These are phyloP conservation scores for Neostethus bicornis DNA, from an alignment of 2,797 vertebrate species.

Conservation along the genomic window DNA sequence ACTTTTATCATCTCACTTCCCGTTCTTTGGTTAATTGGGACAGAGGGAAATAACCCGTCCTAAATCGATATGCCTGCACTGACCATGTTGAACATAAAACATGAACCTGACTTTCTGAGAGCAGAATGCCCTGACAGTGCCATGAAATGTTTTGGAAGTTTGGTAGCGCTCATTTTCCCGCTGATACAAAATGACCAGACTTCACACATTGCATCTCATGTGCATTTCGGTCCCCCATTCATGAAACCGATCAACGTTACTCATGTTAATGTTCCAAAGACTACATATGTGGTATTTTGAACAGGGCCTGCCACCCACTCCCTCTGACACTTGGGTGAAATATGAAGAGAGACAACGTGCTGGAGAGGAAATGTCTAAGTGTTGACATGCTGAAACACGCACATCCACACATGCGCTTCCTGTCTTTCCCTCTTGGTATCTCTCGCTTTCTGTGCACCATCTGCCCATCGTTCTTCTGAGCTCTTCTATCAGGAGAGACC, in stretches of 20 bases:
- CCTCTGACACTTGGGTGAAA: constrained; percentile 66
- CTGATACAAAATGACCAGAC: constrained; percentile 13
- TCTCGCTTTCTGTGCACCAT: constrained; percentile 32
- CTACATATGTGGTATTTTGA: constrained; percentile 61
- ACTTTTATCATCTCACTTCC: too few species aligned
- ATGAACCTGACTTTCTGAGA: not conserved
- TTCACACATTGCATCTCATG: constrained; percentile 7
- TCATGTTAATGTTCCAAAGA: constrained; percentile 40
- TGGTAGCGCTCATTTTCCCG: not conserved
- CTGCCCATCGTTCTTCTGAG: constrained; percentile 36
- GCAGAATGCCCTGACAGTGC: not conserved
- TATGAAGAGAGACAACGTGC: constrained; percentile 64
- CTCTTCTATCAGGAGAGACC: constrained; percentile 31
- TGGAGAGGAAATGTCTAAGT: constrained; percentile 58
- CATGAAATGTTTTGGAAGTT: not conserved
- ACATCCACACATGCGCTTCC: constrained; percentile 27
- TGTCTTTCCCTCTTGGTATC: not conserved
- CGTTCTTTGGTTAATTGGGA: too few species aligned
- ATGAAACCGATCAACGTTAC: constrained; percentile 25
- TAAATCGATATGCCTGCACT: not conserved
- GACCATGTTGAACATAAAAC: not conserved
- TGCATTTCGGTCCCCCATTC: constrained; percentile 15
- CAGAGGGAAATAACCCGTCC: constrained; percentile 1
- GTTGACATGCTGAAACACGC: constrained; percentile 59
- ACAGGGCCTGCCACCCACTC: constrained; percentile 56